A percentile compares a stretch with the other conserved stretches of the same genome.
These are phyloP conservation scores for Gymnoscopelus braueri DNA, from an alignment of 2,797 vertebrate species.

Conservation along the genomic window DNA sequence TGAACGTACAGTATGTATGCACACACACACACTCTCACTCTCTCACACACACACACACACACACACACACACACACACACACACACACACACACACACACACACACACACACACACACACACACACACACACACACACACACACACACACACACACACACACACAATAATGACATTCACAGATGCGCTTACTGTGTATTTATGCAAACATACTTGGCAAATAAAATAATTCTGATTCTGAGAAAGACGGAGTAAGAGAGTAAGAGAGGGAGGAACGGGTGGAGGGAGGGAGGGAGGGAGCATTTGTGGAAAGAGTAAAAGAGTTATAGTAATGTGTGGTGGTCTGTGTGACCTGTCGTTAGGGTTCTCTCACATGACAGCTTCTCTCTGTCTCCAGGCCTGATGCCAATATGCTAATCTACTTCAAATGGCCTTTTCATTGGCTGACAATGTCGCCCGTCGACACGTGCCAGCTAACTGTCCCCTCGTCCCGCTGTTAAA, in stretches of 20 bases:
- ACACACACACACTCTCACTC: too few species aligned
- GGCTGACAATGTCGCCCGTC: slow-evolving; percentile 43
- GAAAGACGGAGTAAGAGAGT: slow-evolving; percentile 15
- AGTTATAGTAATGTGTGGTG: slow-evolving; percentile 86
- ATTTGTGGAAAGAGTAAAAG: slow-evolving; percentile 61
- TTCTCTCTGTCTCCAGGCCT: slow-evolving; percentile 74
- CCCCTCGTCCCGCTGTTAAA: slow-evolving; percentile 36
- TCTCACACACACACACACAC: too few species aligned
- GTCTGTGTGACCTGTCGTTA: slow-evolving; percentile 85
- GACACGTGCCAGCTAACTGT: slow-evolving; percentile 52
- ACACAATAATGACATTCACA: too few species aligned
- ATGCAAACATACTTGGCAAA: too few species aligned
- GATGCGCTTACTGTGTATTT: too few species aligned
- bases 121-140: too few species aligned
- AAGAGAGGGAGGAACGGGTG: slow-evolving; percentile 24
- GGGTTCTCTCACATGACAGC: slow-evolving; percentile 79
- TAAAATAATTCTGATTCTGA: not conserved
- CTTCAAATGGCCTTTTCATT: slow-evolving; percentile 75
- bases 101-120: too few species aligned
- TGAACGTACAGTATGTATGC: too few species aligned
- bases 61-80: too few species aligned
- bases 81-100: too few species aligned
- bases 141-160: too few species aligned
- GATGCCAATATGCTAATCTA: slow-evolving; percentile 71
- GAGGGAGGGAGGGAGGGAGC: not conserved